Percentiles rank a stretch among this genome's conserved stretches.
These are phyloP conservation scores for Pantherophis alleghaniensis DNA, from an alignment of 2,797 vertebrate genomes.

Conservation along the genomic window DNA sequence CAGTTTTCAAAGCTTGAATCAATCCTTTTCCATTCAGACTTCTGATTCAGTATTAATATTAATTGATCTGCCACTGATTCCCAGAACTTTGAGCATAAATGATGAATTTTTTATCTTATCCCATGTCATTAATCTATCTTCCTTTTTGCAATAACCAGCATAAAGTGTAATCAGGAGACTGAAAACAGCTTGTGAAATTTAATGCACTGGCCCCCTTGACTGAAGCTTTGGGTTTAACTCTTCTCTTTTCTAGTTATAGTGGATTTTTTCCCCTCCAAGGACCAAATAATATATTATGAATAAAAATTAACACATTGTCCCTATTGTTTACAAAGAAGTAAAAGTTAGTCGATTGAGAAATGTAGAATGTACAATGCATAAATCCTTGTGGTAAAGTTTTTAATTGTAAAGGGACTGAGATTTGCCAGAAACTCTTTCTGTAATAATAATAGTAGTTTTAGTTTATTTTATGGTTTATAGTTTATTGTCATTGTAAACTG, in stretches of 20 bases:
- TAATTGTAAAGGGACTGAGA: neutral
- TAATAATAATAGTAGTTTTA: no score
- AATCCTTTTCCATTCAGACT: conserved; percentile 22
- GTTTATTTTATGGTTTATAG: no score
- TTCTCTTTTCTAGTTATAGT: neutral
- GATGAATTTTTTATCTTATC: conserved; percentile 28
- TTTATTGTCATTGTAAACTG: no score
- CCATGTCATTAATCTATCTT: conserved; percentile 35
- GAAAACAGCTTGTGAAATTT: conserved; percentile 30
- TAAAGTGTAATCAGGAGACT: conserved; percentile 10
- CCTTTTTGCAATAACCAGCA: conserved; percentile 28
- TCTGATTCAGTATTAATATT: conserved; percentile 37
- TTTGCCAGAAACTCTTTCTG: neutral
- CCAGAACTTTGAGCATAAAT: conserved; percentile 30
- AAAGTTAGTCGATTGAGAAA: neutral
- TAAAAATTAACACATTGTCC: neutral
- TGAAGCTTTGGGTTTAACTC: neutral
- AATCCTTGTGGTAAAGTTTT: neutral
- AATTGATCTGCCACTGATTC: conserved; percentile 33
- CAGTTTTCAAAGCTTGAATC: conserved; percentile 30
- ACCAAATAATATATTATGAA: neutral
- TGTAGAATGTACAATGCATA: neutral
- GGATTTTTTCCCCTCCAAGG: neutral
- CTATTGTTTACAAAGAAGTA: neutral
- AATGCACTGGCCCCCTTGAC: neutral